phyloP scores from a whole-genome alignment of 2,797 vertebrate genomes.

The Pristis pectinata region DNA sequence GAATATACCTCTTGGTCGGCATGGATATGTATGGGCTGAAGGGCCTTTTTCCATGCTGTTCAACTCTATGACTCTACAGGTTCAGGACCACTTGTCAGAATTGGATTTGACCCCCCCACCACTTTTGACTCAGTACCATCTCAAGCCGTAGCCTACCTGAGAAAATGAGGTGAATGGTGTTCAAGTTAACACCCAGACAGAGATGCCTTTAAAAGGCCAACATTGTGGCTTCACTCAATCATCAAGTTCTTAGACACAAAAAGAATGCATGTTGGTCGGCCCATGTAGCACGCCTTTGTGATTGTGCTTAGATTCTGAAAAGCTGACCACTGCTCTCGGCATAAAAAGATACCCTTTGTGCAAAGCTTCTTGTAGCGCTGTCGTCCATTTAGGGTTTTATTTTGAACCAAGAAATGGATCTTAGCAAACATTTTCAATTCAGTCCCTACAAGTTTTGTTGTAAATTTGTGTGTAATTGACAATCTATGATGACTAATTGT shows the following conservation, averaged over 20 bases:
- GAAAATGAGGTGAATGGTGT: background rate
- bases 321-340: background rate
- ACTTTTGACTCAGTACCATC: no score
- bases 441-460: background rate
- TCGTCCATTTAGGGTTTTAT: background rate
- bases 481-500: background rate
- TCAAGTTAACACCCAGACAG: background rate
- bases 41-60: no score
- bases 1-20: no score
- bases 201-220: background rate
- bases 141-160: no score
- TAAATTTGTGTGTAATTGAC: background rate
- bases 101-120: no score
- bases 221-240: background rate
- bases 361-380: background rate
- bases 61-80: no score
- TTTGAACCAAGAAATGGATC: background rate
- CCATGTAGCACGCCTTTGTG: background rate
- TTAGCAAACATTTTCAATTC: background rate
- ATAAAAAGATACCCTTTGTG: background rate
- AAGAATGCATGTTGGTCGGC: background rate
- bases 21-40: no score
- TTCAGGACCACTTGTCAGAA: no score
- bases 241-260: constrained; percentile 7
- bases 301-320: background rate